phyloP scores from a whole-genome alignment of 2,113 vertebrate species.

The Microcebus tavaratra region DNA sequence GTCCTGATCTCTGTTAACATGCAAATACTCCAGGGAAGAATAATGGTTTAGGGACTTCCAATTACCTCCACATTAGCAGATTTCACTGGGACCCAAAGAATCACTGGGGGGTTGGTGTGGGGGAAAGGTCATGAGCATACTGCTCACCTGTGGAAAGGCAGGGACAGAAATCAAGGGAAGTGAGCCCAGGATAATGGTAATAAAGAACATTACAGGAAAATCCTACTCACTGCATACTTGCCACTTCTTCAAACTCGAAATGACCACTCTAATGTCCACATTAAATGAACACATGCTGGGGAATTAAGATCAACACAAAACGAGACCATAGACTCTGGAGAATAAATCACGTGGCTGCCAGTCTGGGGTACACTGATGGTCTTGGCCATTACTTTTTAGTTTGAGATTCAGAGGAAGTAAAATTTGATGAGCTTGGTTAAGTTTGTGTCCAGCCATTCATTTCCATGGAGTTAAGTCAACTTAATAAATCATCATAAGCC shows the following conservation, averaged over 20 bases:
- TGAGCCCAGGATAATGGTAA: not conserved
- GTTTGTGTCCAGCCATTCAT: not conserved
- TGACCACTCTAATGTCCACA: not conserved
- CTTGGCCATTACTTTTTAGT: not conserved
- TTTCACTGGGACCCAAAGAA: not conserved
- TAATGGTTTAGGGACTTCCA: not conserved
- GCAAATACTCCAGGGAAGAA: not conserved
- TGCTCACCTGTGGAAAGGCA: not conserved
- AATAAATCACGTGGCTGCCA: not conserved
- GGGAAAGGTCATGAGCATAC: not conserved
- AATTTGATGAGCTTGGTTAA: not conserved
- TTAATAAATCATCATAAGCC: conserved; percentile 14
- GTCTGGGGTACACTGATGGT: not conserved
- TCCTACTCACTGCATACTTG: not conserved
- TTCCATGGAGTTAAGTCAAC: not conserved
- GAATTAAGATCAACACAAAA: not conserved
- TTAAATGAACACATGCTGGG: not conserved
- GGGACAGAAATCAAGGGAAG: not conserved
- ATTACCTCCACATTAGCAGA: not conserved
- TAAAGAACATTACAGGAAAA: not conserved
- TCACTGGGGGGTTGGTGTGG: not conserved
- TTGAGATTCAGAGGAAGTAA: conserved; percentile 15
- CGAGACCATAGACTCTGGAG: not conserved
- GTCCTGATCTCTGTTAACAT: not conserved
- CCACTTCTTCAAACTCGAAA: not conserved